Evolutionary conservation across 2,113 vertebrate species (phyloP).

Genomic region (Vulpes ferrilata): DNA sequence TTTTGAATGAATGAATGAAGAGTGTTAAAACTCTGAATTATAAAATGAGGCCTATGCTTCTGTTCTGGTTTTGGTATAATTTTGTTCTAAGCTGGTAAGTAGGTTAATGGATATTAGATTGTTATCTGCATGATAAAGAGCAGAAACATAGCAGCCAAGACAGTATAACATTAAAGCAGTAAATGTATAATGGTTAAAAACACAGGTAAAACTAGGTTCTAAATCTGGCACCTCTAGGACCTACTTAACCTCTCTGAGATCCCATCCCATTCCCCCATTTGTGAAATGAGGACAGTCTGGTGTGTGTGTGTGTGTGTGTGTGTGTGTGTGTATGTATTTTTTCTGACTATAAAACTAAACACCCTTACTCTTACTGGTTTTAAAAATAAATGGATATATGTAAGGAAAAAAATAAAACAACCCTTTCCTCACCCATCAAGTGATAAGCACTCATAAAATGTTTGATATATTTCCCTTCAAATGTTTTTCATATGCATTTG

Average conservation of each 20-base stretch:
- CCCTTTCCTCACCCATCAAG: background rate
- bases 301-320: background rate
- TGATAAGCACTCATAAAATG: slow-evolving; percentile 3
- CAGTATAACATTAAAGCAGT: background rate
- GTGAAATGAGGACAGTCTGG: slow-evolving; percentile 4
- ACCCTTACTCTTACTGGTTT: background rate
- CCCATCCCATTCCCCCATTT: background rate
- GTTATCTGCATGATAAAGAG: background rate
- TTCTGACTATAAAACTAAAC: background rate
- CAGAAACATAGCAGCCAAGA: background rate
- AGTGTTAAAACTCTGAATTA: background rate
- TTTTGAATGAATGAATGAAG: background rate
- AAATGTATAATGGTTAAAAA: background rate
- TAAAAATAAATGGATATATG: background rate
- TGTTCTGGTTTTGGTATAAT: background rate
- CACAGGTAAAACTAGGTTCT: background rate
- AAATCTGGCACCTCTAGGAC: background rate
- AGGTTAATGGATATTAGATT: background rate
- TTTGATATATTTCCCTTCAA: slow-evolving; percentile 22
- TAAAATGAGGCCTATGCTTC: background rate
- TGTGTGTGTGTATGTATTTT: background rate
- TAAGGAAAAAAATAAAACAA: background rate
- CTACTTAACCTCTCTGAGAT: background rate
- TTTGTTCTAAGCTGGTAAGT: background rate
- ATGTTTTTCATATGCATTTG: background rate